Evolutionary conservation across 1,140 invertebrate genomes (phyloP).

Genomic region (Palaemon carinicauda): DNA sequence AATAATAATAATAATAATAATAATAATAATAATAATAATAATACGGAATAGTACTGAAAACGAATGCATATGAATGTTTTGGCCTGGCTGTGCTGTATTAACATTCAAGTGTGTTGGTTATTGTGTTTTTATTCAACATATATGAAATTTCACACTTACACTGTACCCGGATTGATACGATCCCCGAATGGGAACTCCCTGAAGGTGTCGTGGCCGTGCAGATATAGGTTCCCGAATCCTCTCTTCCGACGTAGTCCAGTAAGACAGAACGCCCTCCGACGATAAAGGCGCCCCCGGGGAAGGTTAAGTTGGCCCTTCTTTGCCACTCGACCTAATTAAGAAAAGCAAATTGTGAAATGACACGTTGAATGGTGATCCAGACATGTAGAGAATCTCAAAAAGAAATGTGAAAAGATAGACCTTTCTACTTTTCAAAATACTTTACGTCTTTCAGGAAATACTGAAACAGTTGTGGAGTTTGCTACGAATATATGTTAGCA

Average conservation of each 20-base stretch:
- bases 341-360: not conserved
- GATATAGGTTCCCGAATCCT: slow-evolving; percentile 36
- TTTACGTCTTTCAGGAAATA: too few relatives aligned
- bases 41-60: too few relatives aligned
- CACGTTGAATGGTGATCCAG: not conserved
- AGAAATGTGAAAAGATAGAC: too few relatives aligned
- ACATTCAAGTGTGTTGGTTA: too few relatives aligned
- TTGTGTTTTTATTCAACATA: too few relatives aligned
- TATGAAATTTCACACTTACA: not conserved
- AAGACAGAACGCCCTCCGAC: slow-evolving; percentile 33
- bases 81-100: too few relatives aligned
- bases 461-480: too few relatives aligned
- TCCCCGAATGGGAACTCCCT: not conserved
- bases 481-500: too few relatives aligned
- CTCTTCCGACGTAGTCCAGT: slow-evolving; percentile 18
- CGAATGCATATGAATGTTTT: too few relatives aligned
- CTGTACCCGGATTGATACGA: slow-evolving; percentile 26
- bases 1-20: too few relatives aligned
- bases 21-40: too few relatives aligned
- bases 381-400: not conserved
- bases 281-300: slow-evolving; percentile 21
- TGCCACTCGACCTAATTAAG: slow-evolving; percentile 38
- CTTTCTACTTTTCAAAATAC: too few relatives aligned
- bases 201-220: slow-evolving; percentile 14
- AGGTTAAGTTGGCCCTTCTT: slow-evolving; percentile 17